Conservation (phyloP, 2,797 vertebrate species). For the Semotilus atromaculatus region DNA sequence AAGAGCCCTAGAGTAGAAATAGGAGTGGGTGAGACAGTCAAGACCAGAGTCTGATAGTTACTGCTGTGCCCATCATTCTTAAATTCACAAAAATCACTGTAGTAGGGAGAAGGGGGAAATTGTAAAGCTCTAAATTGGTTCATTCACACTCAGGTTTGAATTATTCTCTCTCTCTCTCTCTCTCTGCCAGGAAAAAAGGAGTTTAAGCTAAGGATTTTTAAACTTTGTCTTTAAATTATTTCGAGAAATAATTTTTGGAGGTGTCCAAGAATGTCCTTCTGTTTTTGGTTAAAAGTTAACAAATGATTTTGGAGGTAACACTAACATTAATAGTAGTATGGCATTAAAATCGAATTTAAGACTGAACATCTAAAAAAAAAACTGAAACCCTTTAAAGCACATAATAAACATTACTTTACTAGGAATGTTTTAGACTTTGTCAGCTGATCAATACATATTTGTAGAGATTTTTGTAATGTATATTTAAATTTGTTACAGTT, state of each 20-base stretch:
- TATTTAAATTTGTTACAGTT: neutral
- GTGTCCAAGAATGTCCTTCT: neutral
- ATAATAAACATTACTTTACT: neutral
- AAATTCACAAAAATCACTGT: neutral
- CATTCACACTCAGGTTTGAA: neutral
- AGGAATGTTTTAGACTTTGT: neutral
- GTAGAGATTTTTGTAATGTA: neutral
- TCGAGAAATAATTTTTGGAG: neutral
- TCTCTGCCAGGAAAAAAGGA: neutral
- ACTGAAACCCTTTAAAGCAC: neutral
- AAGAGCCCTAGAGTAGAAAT: constrained; percentile 73
- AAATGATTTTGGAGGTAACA: neutral
- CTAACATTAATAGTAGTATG: neutral
- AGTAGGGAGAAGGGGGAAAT: neutral
- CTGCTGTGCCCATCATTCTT: neutral
- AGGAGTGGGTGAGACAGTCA: neutral
- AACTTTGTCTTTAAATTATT: neutral
- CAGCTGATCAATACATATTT: neutral
- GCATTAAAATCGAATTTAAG: neutral
- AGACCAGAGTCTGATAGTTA: neutral
- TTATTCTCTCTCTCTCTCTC: neutral
- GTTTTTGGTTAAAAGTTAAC: neutral
- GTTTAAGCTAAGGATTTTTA: neutral
- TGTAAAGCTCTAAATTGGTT: neutral
- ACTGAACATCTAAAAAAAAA: neutral